A percentile compares a stretch with the other conserved stretches of the same genome.
These are phyloP conservation scores for Himantopus leucocephalus DNA, from an alignment of 2,113 vertebrate genomes.

Conservation along the genomic window DNA sequence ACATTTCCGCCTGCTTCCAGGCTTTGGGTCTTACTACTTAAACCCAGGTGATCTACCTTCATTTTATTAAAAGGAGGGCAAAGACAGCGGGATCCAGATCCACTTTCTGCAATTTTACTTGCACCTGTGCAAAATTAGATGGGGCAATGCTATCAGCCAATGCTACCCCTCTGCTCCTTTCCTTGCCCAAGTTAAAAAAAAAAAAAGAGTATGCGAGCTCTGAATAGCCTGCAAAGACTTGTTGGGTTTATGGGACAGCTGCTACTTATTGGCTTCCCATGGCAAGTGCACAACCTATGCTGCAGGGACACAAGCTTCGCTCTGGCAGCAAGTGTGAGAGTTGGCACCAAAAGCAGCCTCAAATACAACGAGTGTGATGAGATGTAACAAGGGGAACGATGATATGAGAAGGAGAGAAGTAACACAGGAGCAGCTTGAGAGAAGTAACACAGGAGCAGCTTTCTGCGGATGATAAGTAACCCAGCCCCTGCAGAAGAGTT, in stretches of 20 bases:
- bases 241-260: neutral
- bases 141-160: neutral
- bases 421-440: neutral
- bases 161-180: neutral
- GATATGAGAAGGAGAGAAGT: neutral
- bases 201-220: neutral
- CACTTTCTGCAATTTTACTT: neutral
- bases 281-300: neutral
- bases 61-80: neutral
- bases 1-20: neutral
- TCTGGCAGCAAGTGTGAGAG: neutral
- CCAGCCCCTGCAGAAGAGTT: neutral
- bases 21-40: neutral
- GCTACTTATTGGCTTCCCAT: neutral
- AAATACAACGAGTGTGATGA: neutral
- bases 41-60: neutral
- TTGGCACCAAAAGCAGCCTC: neutral
- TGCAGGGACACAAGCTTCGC: neutral
- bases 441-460: neutral
- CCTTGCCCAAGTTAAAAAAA: neutral
- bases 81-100: neutral
- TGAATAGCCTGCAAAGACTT: neutral
- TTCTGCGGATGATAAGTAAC: neutral
- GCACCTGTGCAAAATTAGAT: neutral
- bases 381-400: neutral